phyloP scores from a whole-genome alignment of 2,888 invertebrate species.

The Drosophila gaucha region DNA sequence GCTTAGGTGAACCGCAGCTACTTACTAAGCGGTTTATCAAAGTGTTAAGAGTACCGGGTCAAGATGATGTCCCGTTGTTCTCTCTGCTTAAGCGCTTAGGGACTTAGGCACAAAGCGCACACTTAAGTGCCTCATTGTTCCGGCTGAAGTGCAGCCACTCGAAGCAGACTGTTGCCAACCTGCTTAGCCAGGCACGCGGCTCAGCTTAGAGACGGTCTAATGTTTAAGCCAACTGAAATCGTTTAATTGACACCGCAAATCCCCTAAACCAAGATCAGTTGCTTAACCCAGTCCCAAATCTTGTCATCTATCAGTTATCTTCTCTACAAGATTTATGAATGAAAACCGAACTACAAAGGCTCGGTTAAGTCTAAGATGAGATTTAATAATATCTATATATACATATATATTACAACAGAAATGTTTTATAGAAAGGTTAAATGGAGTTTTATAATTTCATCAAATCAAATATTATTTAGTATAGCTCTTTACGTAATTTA shows the following conservation, averaged over 20 bases:
- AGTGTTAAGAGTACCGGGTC: constrained; percentile 56
- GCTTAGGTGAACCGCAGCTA: constrained; percentile 45
- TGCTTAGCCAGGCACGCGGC: constrained; percentile 23
- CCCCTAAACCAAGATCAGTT: constrained; percentile 20
- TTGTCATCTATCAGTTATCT: constrained; percentile 10
- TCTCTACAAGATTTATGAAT: constrained; percentile 37
- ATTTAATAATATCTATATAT: not conserved
- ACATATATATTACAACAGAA: not conserved
- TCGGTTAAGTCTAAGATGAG: not conserved
- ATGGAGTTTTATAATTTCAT: no score
- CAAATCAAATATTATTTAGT: no score
- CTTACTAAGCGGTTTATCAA: constrained; percentile 57
- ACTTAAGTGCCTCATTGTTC: constrained; percentile 71
- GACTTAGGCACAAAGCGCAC: constrained; percentile 60
- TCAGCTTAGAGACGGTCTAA: constrained; percentile 32
- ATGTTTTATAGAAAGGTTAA: not conserved
- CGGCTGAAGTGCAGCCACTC: constrained; percentile 65
- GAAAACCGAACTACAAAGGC: constrained; percentile 25
- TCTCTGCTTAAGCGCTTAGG: constrained; percentile 59
- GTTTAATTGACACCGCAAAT: constrained; percentile 55
- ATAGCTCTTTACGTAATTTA: no score
- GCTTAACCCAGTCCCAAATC: constrained; percentile 14
- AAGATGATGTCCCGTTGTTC: constrained; percentile 4
- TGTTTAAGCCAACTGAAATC: constrained; percentile 46
- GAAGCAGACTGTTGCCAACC: constrained; percentile 28